Base-by-base conservation (phyloP, 1,140 invertebrate genomes). In the Tribolium madens region DNA sequence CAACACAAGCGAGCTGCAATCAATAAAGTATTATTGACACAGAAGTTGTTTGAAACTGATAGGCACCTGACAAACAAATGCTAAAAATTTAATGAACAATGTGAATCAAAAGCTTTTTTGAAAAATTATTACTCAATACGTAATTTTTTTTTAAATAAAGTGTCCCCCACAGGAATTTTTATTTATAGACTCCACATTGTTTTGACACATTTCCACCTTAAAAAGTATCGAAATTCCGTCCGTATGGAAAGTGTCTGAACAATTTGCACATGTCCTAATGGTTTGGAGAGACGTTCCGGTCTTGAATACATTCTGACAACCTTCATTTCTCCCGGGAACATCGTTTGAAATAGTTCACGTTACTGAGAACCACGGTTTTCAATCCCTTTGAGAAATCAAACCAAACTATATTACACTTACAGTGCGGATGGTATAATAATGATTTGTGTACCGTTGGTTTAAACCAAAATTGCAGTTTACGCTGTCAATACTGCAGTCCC, bases 321-420 rank as follows among this genome's bases (percentile, higher is more conserved):
- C 26, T 64, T 36, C 57, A 64, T 64, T 64, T 64, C 57, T 64
- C 57, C 26, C 1, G 57, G 17, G 57, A 64, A 64, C 36, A 64
- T 33, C 14, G 57, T 33, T 36, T 64, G 57, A 64, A 64, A 64
- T 64, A 64, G 57, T 64, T 64, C 57, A 64, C 57, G 57, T 64
- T 64, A 64, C 57, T 64, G 57, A 64, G 57, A 64, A 42, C 57
- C 57, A 33, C 21, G 57, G 21, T 64, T 64, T 64, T 64, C 57
- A 64, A 64, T 64, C 12, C 57, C 57, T 31, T 26, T n/a, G 57
- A 64, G 57, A 64, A 64, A 64, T 64, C 57, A 64, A 64, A 31
- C 57, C 21, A 64, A 64, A 64, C 57, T 64, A 64, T 64, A 64
- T 64, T 64, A 64, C 57, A 64, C 57, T 64, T 64, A 64, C 57